Evolutionary conservation across 2,113 vertebrate species (phyloP), one percentile per base, ranked within the genome.

Genomic region (Mus pahari): DNA sequence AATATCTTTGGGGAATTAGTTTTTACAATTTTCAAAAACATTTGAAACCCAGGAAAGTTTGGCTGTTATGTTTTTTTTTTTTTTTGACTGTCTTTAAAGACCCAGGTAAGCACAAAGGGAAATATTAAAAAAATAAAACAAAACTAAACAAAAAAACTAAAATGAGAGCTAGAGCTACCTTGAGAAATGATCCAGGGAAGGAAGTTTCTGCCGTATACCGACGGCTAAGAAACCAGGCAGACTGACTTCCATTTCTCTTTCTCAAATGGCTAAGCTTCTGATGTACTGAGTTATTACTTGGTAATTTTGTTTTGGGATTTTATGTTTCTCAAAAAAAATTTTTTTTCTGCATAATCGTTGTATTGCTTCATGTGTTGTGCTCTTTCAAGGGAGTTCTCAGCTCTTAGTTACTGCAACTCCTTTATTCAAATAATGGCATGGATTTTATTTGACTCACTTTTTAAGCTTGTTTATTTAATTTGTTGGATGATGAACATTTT

Each of bases 1-100:
- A 50, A 45, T 90, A 58, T 91, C 14, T 94, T 94, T 90, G 53
- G 36, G 79, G 62, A 94, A 93, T 95, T 88, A 82, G 22, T 87
- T 55, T 83, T 66, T 31, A 24, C 13, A 91, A 6, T n/a, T 36
- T 89, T 79, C 81, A 22, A 58, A 83, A 79, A 77, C 26, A 68
- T 75, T 9, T 73, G 26, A 48, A 53, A 86, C 62, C 78, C 20
- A 10, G 70, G 0, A 84, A 84, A 74, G 68, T 22, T 55, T 58
- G n/a, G 70, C 50, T 75, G 12, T 73, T 36, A 90, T 87, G 71
- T 75, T 26, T 60, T 36, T 79, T 75, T 26, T 60, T 36, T 79
- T 77, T 60, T 60, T 82, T 78, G 53, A 58, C 79, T 92, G 6
- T 89, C 13, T 91, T n/a, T 91, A 48, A 64, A 66, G 28, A 66